Evolutionary conservation across 2,113 vertebrate species (phyloP), one percentile per base, ranked within the genome.

Genomic region (Pungitius pungitius): DNA sequence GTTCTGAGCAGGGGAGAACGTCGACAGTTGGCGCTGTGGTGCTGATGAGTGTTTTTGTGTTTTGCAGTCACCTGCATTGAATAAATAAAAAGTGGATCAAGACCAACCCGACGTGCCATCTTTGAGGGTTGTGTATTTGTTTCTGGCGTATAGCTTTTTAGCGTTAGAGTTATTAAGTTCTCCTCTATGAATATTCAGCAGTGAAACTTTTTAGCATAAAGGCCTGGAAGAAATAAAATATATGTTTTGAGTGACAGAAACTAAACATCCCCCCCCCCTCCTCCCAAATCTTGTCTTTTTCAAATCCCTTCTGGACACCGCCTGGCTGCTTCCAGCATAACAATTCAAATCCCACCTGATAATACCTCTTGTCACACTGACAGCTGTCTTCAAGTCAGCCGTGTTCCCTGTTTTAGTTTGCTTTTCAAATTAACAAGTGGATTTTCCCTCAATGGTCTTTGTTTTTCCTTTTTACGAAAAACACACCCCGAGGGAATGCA

Each of bases 311-410:
- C 83, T 91, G 79, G 87, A 93, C 85, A 83, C 91, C 87, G 88
- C 90, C 91, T 92, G 88, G 74, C n/a, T 91, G 85, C 90, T 82
- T 91, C 64, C 62, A 69, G 89, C 88, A 89, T 86, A 92, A 92
- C 85, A 91, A 93, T 90, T 91, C 81, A 84, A 90, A 91, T 93
- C 88, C 90, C 92, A 91, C 90, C 64, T 84, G 89, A 91, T 93
- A 91, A 89, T 91, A 82, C 78, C 79, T 88, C 85, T 81, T 82
- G 87, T 77, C 73, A 84, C 89, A 49, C 71, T 88, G 90, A 92
- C 89, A 93, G 87, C 91, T 91, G 85, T 89, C 91, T 87, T 91
- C 49, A 73, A 88, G 64, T 89, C 72, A 80, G 57, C 81, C 71
- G 77, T 91, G 87, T 86, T 92, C 85, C 81, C 87, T 58, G 66